phyloP scores from a whole-genome alignment of 2,113 vertebrate genomes.

The Melanostigma gelatinosum region DNA sequence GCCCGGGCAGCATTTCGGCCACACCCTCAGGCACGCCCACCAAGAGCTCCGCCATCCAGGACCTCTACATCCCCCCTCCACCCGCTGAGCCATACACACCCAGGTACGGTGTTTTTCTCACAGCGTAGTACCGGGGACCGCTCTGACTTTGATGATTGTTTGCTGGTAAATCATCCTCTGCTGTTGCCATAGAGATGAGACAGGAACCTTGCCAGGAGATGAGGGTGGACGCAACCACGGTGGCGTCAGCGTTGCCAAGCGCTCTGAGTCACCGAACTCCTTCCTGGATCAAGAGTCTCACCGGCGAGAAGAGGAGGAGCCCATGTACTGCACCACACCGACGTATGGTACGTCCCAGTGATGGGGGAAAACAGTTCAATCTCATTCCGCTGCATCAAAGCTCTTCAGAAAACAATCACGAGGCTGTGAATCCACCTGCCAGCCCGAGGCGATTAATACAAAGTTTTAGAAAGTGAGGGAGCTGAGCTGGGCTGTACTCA shows the following conservation, averaged over 20 bases:
- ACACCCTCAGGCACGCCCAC: conserved; percentile 95
- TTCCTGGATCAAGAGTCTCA: conserved; percentile 97
- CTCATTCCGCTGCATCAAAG: conserved; percentile 12
- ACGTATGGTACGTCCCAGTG: conserved; percentile 88
- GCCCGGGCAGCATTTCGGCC: conserved; percentile 94
- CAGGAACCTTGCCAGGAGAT: conserved; percentile 89
- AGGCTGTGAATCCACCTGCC: conserved; percentile 5
- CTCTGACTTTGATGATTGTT: conserved; percentile 23
- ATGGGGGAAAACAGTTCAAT: conserved; percentile 16
- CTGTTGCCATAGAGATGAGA: conserved; percentile 88
- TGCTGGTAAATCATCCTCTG: conserved; percentile 29
- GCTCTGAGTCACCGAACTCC: conserved; percentile 97
- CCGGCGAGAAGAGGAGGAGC: conserved; percentile 94
- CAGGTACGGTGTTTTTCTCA: conserved; percentile 82
- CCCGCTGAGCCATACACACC: conserved; percentile 95
- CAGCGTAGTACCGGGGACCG: background rate
- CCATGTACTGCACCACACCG: conserved; percentile 95
- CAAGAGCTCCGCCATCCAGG: conserved; percentile 96
- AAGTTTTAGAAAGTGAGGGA: conserved; percentile 3
- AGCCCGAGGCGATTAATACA: background rate
- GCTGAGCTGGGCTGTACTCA: background rate
- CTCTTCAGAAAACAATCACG: conserved; percentile 12
- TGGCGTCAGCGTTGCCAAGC: conserved; percentile 88
- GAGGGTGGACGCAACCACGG: conserved; percentile 90
- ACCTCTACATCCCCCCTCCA: conserved; percentile 97